Percentiles rank a stretch among this genome's conserved stretches.
These are phyloP conservation scores for Parazoanthus darwini DNA, from an alignment of 92 coral and sea anemone species.

Conservation along the genomic window DNA sequence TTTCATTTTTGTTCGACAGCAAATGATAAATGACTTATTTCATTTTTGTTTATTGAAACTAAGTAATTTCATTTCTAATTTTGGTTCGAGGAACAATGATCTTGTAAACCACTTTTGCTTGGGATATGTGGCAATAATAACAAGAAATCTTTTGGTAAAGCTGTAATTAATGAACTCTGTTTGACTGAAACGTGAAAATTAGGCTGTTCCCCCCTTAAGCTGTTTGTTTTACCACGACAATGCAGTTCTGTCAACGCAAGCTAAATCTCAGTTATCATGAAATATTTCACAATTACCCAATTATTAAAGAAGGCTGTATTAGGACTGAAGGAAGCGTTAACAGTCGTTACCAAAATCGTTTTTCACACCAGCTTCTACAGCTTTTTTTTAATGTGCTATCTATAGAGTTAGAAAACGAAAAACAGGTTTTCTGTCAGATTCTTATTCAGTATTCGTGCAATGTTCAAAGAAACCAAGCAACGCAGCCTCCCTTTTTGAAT, in stretches of 20 bases:
- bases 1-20: conserved; percentile 13
- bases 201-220: not conserved
- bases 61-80: not conserved
- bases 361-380: not conserved
- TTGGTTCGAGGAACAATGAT: not conserved
- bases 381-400: not conserved
- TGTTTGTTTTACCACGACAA: not conserved
- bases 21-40: not conserved
- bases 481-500: not conserved
- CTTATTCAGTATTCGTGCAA: not conserved
- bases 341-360: not conserved
- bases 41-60: conserved; percentile 11
- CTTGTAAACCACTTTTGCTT: not conserved
- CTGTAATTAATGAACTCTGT: not conserved
- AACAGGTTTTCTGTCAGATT: not conserved
- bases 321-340: not conserved
- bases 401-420: not conserved
- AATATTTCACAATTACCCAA: not conserved
- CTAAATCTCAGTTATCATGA: not conserved
- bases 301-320: not conserved
- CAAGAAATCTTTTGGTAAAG: not conserved
- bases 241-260: not conserved
- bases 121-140: not conserved
- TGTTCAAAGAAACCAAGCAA: not conserved
- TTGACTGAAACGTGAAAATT: not conserved